Conservation (phyloP, 2,113 vertebrate species). For the Toxotes jaculatrix region DNA sequence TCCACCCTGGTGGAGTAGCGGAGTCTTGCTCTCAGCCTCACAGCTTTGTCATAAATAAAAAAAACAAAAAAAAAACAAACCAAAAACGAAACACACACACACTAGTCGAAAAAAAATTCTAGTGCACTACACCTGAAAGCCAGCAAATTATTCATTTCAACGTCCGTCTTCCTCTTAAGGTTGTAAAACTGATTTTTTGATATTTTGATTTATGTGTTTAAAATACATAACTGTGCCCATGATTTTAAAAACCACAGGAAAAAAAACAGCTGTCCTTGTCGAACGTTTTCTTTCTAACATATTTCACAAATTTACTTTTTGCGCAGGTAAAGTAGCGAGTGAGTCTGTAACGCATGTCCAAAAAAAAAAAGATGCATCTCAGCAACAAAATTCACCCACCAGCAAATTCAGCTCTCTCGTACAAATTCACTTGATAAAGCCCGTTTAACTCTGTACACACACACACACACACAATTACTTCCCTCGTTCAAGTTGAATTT, state of each 20-base stretch:
- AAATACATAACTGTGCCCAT: slow-evolving; percentile 8
- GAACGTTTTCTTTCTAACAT: not conserved
- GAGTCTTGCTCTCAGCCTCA: not conserved
- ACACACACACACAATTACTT: not conserved
- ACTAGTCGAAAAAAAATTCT: not conserved
- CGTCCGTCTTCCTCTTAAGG: slow-evolving; percentile 21
- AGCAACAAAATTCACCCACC: not conserved
- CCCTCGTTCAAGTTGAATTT: slow-evolving; percentile 29
- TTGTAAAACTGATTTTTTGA: slow-evolving; percentile 13
- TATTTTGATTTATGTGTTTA: slow-evolving; percentile 29
- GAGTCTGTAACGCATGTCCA: not conserved
- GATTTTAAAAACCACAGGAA: not conserved
- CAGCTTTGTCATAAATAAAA: not conserved
- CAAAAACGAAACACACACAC: not conserved
- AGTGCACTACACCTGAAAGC: slow-evolving; percentile 35
- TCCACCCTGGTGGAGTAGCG: not conserved
- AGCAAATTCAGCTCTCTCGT: slow-evolving; percentile 7
- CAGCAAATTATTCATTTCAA: not conserved
- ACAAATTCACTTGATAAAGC: slow-evolving; percentile 29
- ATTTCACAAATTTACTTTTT: slow-evolving; percentile 23
- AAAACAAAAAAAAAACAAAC: not conserved
- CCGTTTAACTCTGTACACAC: slow-evolving; percentile 6
- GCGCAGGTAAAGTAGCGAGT: not conserved
- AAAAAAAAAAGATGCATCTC: not conserved
- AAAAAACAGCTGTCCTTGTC: not conserved